phyloP scores from a whole-genome alignment of 1,140 invertebrate species.

The Olivierus martensii region DNA sequence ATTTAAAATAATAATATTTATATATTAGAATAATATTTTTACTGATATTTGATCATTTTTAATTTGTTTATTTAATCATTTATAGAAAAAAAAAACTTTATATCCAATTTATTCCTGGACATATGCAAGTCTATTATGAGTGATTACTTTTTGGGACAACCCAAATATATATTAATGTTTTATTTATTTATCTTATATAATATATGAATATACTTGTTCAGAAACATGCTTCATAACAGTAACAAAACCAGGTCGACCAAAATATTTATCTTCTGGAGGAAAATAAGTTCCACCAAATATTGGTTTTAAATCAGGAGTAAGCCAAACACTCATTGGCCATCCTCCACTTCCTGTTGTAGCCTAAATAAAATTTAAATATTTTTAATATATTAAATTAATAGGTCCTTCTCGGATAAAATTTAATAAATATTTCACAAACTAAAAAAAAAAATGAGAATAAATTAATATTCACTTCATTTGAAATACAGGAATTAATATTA shows the following conservation, averaged over 20 bases:
- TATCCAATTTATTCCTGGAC: too few relatives aligned
- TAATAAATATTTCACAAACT: constrained; percentile 37
- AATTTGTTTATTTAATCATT: too few relatives aligned
- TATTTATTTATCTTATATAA: too few relatives aligned
- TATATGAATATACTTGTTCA: constrained; percentile 27
- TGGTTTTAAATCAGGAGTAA: constrained; percentile 76
- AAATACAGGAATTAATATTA: background rate
- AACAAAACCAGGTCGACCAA: constrained; percentile 66
- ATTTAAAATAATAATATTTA: too few relatives aligned
- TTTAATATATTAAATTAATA: too few relatives aligned
- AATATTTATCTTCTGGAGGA: constrained; percentile 54
- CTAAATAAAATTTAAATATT: constrained; percentile 23
- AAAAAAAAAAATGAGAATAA: constrained; percentile 20
- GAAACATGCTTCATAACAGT: constrained; percentile 48
- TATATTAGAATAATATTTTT: too few relatives aligned
- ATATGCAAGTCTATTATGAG: too few relatives aligned
- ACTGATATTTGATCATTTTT: too few relatives aligned
- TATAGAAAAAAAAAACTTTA: too few relatives aligned
- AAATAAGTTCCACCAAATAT: constrained; percentile 76
- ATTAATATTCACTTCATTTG: background rate
- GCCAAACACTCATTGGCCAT: constrained; percentile 90
- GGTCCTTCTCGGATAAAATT: constrained; percentile 39
- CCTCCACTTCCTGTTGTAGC: constrained; percentile 65
- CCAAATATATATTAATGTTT: too few relatives aligned
- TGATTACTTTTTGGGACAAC: too few relatives aligned